Conservation (phyloP, 2,113 vertebrate species). For the Marcusenius ussheri region DNA sequence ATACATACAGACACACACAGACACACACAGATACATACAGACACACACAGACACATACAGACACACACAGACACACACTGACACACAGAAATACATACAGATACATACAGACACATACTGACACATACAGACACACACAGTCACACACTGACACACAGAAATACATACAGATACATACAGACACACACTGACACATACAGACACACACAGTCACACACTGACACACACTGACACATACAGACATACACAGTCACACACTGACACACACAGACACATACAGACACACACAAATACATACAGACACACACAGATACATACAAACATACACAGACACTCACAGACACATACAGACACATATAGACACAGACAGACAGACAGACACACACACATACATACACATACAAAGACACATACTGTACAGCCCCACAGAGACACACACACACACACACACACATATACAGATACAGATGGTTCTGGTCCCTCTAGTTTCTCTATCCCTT, state of each 20-base stretch:
- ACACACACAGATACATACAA: neutral
- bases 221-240: neutral
- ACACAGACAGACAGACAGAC: neutral
- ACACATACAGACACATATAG: neutral
- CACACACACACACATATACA: neutral
- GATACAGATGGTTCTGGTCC: neutral
- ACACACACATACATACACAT: neutral
- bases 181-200: neutral
- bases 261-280: neutral
- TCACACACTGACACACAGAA: neutral
- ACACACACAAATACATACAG: neutral
- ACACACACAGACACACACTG: neutral
- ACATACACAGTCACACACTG: neutral
- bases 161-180: neutral
- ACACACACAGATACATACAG: neutral
- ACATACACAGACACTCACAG: neutral
- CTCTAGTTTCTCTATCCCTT: neutral
- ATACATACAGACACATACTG: neutral
- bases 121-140: neutral
- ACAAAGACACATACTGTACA: neutral
- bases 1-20: neutral
- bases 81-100: neutral
- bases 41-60: neutral
- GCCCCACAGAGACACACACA: neutral
- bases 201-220: neutral